Percentiles rank a stretch among this genome's conserved stretches.
Conservation (phyloP, 2,888 invertebrate species). For the Rhorus exstirpatorius region DNA sequence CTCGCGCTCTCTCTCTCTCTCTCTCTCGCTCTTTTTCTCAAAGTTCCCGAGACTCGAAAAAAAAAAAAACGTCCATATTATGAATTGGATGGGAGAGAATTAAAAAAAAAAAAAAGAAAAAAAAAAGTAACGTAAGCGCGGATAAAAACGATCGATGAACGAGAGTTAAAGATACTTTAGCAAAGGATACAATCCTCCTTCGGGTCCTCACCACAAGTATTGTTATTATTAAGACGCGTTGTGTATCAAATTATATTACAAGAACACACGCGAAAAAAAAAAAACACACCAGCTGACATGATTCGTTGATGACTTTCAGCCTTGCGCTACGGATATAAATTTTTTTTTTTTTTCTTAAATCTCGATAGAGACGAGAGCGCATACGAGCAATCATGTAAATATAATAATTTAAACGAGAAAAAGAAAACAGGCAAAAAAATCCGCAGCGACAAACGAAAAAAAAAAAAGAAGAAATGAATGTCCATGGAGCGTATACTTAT, state of each 20-base stretch:
- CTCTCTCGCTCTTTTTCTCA: constrained; percentile 13
- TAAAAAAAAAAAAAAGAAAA: neutral
- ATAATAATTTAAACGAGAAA: constrained; percentile 53
- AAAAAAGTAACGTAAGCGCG: constrained; percentile 9
- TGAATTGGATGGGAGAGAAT: constrained; percentile 14
- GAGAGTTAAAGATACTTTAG: constrained; percentile 59
- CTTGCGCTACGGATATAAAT: too few relatives aligned
- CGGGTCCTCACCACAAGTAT: constrained; percentile 69
- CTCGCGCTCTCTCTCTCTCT: constrained; percentile 35
- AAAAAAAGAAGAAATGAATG: constrained; percentile 70
- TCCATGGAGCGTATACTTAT: constrained; percentile 68
- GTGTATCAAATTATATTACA: constrained; percentile 63
- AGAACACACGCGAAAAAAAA: too few relatives aligned
- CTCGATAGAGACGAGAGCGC: constrained; percentile 45
- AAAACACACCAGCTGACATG: constrained; percentile 54
- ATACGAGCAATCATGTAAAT: constrained; percentile 65
- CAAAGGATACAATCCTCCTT: constrained; percentile 44
- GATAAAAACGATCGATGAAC: constrained; percentile 26
- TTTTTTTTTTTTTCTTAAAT: too few relatives aligned
- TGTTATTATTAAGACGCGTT: constrained; percentile 73
- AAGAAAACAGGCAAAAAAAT: constrained; percentile 64
- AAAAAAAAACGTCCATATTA: constrained; percentile 20
- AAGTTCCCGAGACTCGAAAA: constrained; percentile 13
- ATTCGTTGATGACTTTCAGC: constrained; percentile 54
- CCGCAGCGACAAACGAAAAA: too few relatives aligned